Base-by-base conservation (phyloP, 92 coral and sea anemone species). In the Parazoanthus swiftii region DNA sequence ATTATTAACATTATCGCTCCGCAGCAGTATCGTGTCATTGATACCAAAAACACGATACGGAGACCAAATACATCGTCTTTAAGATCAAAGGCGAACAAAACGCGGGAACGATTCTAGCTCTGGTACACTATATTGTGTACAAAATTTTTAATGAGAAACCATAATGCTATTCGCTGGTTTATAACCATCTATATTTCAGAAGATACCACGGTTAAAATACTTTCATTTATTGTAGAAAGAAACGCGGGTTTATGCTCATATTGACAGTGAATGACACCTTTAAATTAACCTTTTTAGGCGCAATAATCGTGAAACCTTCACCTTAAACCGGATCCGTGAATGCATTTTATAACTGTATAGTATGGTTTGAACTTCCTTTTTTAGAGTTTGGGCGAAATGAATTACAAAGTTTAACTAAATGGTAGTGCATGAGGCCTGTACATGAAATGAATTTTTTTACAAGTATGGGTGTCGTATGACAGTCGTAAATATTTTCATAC, bases 1-100 rank as follows among this genome's bases (percentile, higher is more conserved):
- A 89, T 97, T 59, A 93, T 97, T 43, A 98, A 97, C 79, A 97
- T 97, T 23, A 91, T 92, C 39, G 92, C 98, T 14, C 94, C 98
- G 0, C 86, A 90, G 75, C 90, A 91, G 76, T 94, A 88, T 63
- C 90, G 93, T 0, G 95, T 97, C 23, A 90, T 91, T 38, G 96
- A 95, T 63, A 92, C 99, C 29, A 95, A 95, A 85, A 95, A 96
- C 85, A 95, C 81, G 39, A 97, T 97, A 23, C 78, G 95, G 58
- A 86, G 92, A 85, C 90, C 93, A 33, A 26, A 73, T 9, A 58
- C 15, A 50, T 14, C 23, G 20, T 23, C 25, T 13, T 36, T 26
- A 36, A 76, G 11, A 70, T 37, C 43, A 44, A 48, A 46, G 51
- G 37, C 15, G 21, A 46, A 82, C 25, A 75, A 81, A 85, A 51